These are phyloP conservation scores for Xenopus borealis DNA, from an alignment of 2,113 vertebrate genomes.

Conservation along the genomic window DNA sequence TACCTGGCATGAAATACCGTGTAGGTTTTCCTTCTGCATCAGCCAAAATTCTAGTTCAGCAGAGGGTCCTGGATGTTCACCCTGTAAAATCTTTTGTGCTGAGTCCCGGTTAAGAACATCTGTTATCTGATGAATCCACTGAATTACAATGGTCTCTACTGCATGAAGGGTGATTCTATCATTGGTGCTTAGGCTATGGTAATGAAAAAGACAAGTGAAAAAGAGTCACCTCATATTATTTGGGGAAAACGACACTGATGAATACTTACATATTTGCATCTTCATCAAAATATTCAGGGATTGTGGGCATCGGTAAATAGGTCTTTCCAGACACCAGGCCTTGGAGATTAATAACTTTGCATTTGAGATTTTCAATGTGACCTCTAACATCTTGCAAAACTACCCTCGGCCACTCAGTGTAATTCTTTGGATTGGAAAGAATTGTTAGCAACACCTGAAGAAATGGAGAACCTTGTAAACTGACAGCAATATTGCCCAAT, in stretches of 20 bases:
- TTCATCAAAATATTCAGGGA: conserved; percentile 46
- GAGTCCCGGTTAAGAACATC: conserved; percentile 66
- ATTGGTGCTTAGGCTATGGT: conserved; percentile 8
- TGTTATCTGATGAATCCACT: conserved; percentile 62
- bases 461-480: background rate
- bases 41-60: conserved; percentile 72
- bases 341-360: conserved; percentile 56
- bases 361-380: conserved; percentile 61
- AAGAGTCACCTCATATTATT: background rate
- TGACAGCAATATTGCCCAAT: background rate
- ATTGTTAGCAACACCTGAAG: conserved; percentile 58
- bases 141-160: conserved; percentile 66
- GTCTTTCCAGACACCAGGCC: conserved; percentile 59
- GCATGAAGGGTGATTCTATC: conserved; percentile 64
- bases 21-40: conserved; percentile 62
- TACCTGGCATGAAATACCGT: conserved; percentile 70
- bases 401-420: conserved; percentile 58
- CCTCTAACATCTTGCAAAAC: conserved; percentile 61
- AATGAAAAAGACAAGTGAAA: background rate
- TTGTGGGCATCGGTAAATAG: conserved; percentile 55
- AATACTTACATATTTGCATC: conserved; percentile 51
- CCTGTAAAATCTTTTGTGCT: conserved; percentile 52
- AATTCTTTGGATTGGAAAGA: conserved; percentile 64
- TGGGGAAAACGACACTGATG: background rate
- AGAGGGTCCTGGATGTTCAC: conserved; percentile 61